A percentile compares a stretch with the other conserved stretches of the same genome.
Evolutionary conservation across 2,797 vertebrate genomes (phyloP).

Genomic region (Lepilemur septentrionalis): DNA sequence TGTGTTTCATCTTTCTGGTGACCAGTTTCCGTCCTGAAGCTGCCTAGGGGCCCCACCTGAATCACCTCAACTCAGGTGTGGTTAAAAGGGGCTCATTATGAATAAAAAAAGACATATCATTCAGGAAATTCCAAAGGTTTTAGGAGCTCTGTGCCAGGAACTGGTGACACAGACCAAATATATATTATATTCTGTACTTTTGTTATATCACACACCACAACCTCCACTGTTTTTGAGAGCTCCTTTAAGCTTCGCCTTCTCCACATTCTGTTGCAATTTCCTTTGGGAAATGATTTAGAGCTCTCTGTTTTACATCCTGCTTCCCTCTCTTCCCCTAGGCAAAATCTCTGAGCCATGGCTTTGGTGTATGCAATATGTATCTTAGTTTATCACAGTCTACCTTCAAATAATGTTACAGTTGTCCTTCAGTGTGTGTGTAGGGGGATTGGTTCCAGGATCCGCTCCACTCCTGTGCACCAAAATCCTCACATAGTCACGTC

Average conservation of each 20-base stretch:
- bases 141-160: neutral
- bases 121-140: neutral
- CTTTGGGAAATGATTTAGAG: neutral
- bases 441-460: neutral
- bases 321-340: neutral
- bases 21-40: neutral
- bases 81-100: neutral
- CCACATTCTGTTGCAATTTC: neutral
- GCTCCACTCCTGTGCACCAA: neutral
- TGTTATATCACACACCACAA: neutral
- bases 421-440: neutral
- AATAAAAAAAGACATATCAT: neutral
- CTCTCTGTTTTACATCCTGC: neutral
- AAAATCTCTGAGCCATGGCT: neutral
- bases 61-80: neutral
- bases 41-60: neutral
- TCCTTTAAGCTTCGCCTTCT: neutral
- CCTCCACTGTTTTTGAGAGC: neutral
- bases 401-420: neutral
- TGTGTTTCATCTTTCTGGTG: neutral
- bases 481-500: neutral
- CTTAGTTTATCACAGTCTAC: neutral
- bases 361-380: neutral
- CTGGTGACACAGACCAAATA: neutral
- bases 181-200: neutral